Conservation (phyloP, 2,113 vertebrate genomes). For the Sminthopsis crassicaudata region DNA sequence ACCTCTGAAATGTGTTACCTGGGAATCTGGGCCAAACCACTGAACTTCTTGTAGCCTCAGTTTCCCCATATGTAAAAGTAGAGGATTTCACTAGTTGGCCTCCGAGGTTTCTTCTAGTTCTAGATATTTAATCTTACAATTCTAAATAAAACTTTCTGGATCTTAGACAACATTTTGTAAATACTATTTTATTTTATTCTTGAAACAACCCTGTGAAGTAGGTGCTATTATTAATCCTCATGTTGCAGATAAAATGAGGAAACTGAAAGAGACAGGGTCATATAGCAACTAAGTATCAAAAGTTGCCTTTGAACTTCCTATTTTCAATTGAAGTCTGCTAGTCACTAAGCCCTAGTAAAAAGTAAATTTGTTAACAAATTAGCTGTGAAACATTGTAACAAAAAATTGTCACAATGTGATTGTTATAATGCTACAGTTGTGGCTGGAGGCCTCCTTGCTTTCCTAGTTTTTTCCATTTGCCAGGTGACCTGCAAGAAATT, state of each 20-base stretch:
- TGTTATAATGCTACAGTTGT: too few species aligned
- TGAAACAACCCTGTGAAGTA: neutral
- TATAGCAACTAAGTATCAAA: neutral
- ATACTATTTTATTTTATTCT: neutral
- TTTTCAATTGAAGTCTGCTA: too few species aligned
- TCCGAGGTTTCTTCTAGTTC: neutral
- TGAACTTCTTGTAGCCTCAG: neutral
- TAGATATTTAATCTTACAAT: neutral
- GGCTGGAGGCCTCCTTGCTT: neutral
- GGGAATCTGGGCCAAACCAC: neutral
- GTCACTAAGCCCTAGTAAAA: neutral
- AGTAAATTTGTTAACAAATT: neutral
- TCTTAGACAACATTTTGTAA: neutral
- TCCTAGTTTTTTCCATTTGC: neutral
- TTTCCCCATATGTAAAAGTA: neutral
- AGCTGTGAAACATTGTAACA: neutral
- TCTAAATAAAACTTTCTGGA: neutral
- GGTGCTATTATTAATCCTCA: neutral
- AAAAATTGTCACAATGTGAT: neutral
- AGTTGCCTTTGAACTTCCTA: conserved; percentile 5
- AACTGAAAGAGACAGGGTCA: neutral
- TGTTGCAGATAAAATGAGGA: neutral
- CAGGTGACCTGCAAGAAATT: neutral
- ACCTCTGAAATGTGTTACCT: neutral
- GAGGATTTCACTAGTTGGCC: neutral